Conservation (phyloP, 2,888 invertebrate genomes). For the Amiota mariae region DNA sequence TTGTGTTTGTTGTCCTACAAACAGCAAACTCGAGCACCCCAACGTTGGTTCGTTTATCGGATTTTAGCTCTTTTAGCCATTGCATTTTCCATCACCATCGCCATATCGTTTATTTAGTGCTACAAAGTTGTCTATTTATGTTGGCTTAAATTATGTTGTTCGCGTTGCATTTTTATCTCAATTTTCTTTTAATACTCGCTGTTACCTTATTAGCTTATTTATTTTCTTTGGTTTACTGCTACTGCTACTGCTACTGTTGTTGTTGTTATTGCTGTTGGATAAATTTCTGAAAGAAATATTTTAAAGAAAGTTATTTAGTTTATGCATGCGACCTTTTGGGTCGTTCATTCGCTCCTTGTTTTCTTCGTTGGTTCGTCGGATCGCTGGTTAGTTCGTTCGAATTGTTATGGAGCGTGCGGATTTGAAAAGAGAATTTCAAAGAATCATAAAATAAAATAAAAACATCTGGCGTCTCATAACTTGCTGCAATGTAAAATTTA, state of each 20-base stretch:
- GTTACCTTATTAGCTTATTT: not conserved
- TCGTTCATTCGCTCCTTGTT: not conserved
- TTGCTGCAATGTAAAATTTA: no score
- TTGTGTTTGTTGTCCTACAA: conserved; percentile 8
- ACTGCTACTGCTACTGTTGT: not conserved
- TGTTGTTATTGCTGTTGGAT: not conserved
- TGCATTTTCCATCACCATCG: not conserved
- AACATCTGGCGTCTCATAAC: no score
- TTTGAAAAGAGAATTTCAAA: not conserved
- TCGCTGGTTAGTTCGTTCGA: not conserved
- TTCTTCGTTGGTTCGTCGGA: no score
- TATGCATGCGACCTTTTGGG: conserved; percentile 26
- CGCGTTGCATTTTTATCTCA: conserved; percentile 43
- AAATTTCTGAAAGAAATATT: conserved; percentile 1
- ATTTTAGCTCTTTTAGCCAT: conserved; percentile 22
- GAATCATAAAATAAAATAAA: not conserved
- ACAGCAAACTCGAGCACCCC: not conserved
- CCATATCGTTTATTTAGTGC: conserved; percentile 15
- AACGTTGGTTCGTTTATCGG: conserved; percentile 1
- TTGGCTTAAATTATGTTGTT: conserved; percentile 46
- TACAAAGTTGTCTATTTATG: conserved; percentile 42
- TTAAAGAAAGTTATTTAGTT: conserved; percentile 22
- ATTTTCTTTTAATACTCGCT: not conserved
- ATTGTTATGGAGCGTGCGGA: not conserved
- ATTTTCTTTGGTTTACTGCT: conserved; percentile 1